Evolutionary conservation across 2,113 vertebrate genomes (phyloP).

Genomic region (Rhizomys pruinosus): DNA sequence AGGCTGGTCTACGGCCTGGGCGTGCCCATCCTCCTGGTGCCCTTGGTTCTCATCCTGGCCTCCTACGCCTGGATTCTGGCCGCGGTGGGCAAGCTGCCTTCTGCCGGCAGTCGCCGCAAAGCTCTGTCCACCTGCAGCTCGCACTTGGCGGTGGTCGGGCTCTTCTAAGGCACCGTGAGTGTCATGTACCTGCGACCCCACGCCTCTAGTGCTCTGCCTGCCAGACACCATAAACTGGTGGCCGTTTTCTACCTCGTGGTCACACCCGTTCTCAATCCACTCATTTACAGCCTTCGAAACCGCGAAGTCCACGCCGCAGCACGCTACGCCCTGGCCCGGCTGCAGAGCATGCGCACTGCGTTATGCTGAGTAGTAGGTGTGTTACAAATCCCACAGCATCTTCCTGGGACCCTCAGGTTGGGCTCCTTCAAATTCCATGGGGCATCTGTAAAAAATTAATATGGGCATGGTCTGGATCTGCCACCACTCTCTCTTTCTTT

Average conservation of each 20-base stretch:
- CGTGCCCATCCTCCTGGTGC: not conserved
- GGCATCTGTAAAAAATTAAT: not conserved
- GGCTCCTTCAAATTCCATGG: not conserved
- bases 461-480: no score
- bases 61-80: not conserved
- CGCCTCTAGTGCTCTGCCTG: not conserved
- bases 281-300: constrained; percentile 42
- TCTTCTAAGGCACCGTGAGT: constrained; percentile 50
- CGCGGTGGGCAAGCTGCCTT: not conserved
- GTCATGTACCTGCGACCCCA: not conserved
- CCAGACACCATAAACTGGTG: constrained; percentile 15
- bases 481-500: no score
- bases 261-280: constrained; percentile 3
- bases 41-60: constrained; percentile 10
- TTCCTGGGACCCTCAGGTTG: not conserved
- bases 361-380: not conserved
- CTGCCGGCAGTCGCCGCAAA: not conserved
- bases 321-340: not conserved
- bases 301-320: not conserved
- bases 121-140: constrained; percentile 41
- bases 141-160: constrained; percentile 5
- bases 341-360: rapidly evolving
- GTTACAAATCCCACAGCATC: not conserved
- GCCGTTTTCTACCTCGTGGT: constrained; percentile 11
- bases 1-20: not conserved